Base-by-base conservation (phyloP, 2,113 vertebrate genomes). In the Cisticola juncidis region DNA sequence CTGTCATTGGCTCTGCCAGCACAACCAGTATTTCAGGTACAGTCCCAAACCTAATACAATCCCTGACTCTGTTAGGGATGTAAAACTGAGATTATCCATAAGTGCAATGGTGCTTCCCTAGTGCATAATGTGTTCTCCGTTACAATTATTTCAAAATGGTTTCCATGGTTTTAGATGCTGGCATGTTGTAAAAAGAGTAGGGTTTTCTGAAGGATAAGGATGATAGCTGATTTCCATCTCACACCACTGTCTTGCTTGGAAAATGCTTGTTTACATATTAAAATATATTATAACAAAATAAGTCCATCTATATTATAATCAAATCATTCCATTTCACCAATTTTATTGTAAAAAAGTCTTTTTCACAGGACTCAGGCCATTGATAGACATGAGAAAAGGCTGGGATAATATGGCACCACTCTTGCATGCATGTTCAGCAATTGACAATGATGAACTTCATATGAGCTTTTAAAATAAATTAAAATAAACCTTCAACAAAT, bases 381-480 rank as follows among this genome's bases (percentile, higher is more conserved):
- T 81, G 47, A 51, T 4, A 89, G 66, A 26, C 16, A 68, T 64
- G 47, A 92, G 42, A 77, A 83, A 56, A 83, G 29, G 13, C 44
- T 83, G 58, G 47, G 31, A 21, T 74, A 36, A 53, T 36, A n/a
- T 5, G 23, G 22, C 25, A 78, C 35, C 22, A 17, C 20, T 90
- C 38, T 23, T 79, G 31, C 31, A 14, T 25, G 19, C 33, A 4
- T 33, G 28, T 64, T 89, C 57, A 84, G 1, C 44, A 36, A 65
- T n/a, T 78, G 24, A 65, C 45, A 71, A n/a, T 0, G 0, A n/a
- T 38, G 11, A 45, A 57, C 74, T 74, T 65, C 13, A 10, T n/a
- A n/a, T 28, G 17, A 66, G 33, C 28, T 85, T 85, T 84, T 85
- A 57, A 95, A 95, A 83, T 83, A 71, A 73, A 50, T 74, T 9